These are phyloP conservation scores for Hoplostethus mediterraneus DNA, from an alignment of 2,797 vertebrate species.

Conservation along the genomic window DNA sequence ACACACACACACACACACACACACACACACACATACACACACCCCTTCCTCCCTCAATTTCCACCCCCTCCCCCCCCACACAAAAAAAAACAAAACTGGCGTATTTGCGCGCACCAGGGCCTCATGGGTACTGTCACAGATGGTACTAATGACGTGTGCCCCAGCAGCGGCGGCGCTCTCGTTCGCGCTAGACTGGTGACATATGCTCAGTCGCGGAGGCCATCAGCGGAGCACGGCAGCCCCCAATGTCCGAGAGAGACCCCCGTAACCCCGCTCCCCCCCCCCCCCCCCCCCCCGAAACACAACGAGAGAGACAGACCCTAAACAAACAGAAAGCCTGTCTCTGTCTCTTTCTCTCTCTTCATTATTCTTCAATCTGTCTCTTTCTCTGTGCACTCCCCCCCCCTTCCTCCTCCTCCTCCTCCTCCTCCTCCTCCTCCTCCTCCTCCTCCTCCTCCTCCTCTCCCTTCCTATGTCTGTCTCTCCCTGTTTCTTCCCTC, in stretches of 20 bases:
- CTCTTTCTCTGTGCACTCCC: slow-evolving; percentile 55
- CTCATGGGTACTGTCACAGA: slow-evolving; percentile 84
- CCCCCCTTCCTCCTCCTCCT: slow-evolving; percentile 11
- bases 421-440: slow-evolving; percentile 5
- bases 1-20: too few species aligned
- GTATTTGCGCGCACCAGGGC: slow-evolving; percentile 65
- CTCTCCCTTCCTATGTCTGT: slow-evolving; percentile 34
- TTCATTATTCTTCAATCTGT: slow-evolving; percentile 77
- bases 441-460: slow-evolving; percentile 22
- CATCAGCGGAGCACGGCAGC: slow-evolving; percentile 69
- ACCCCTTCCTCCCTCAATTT: slow-evolving; percentile 45
- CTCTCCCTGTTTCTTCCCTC: slow-evolving; percentile 73
- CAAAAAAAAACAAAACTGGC: slow-evolving; percentile 52
- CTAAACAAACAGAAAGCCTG: slow-evolving; percentile 73
- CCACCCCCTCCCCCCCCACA: slow-evolving; percentile 14
- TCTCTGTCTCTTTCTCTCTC: slow-evolving; percentile 62
- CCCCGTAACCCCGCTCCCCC: slow-evolving; percentile 61
- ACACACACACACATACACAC: too few species aligned
- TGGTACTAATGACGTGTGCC: slow-evolving; percentile 83
- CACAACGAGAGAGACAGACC: slow-evolving; percentile 75
- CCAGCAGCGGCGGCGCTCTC: slow-evolving; percentile 73
- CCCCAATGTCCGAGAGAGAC: slow-evolving; percentile 72
- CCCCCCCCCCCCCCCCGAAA: slow-evolving; percentile 41
- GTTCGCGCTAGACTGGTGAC: slow-evolving; percentile 80
- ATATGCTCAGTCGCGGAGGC: slow-evolving; percentile 83